A percentile compares a stretch with the other conserved stretches of the same genome.
Conservation (phyloP, 2,113 vertebrate species). For the Proterorhinus semilunaris region DNA sequence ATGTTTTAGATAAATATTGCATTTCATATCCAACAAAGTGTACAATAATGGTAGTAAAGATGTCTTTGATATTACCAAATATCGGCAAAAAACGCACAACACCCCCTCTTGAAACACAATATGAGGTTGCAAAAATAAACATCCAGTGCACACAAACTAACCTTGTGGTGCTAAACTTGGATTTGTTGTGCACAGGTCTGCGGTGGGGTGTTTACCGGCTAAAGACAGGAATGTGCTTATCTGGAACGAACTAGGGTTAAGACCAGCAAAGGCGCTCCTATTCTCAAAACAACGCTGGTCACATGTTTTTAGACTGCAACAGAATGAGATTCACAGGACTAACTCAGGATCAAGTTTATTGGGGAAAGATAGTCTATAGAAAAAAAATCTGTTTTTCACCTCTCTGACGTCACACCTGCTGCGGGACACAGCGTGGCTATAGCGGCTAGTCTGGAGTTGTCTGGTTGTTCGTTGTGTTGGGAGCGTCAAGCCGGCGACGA, state of each 20-base stretch:
- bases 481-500: no score
- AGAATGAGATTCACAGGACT: not conserved
- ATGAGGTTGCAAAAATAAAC: not conserved
- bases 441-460: no score
- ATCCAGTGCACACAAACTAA: conserved; percentile 6
- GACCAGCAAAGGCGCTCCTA: conserved; percentile 27
- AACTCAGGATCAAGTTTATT: no score
- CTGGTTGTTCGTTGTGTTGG: no score
- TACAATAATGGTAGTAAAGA: no score
- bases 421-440: no score
- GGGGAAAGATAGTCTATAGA: not conserved
- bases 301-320: not conserved
- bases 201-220: conserved; percentile 33
- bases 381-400: not conserved
- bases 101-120: not conserved
- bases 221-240: conserved; percentile 43
- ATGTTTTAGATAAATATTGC: no score
- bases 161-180: conserved; percentile 3
- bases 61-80: no score
- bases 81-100: no score
- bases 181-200: conserved; percentile 16
- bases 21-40: no score
- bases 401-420: no score
- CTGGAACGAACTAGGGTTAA: conserved; percentile 27
- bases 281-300: conserved; percentile 18